Evolutionary conservation across 2,888 invertebrate genomes (phyloP).

Genomic region (Ennomos quercinarius): DNA sequence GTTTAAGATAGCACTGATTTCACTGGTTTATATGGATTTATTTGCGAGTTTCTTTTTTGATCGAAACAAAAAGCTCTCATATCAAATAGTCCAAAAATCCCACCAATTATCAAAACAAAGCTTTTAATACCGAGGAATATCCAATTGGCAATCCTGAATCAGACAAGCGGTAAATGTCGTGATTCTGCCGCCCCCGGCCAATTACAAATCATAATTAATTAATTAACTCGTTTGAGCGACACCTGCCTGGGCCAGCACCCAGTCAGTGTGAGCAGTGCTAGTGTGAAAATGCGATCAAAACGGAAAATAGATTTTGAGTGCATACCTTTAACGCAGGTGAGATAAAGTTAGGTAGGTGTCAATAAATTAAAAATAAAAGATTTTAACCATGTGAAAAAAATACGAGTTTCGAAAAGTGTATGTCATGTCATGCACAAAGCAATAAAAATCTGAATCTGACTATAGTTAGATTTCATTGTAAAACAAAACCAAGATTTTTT

Average conservation of each 20-base stretch:
- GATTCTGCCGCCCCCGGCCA: slow-evolving; percentile 44
- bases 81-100: too few species aligned
- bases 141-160: slow-evolving; percentile 36
- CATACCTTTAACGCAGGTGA: slow-evolving; percentile 74
- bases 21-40: too few species aligned
- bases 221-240: slow-evolving; percentile 40
- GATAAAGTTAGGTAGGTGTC: slow-evolving; percentile 10
- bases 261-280: slow-evolving; percentile 11
- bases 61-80: too few species aligned
- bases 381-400: too few species aligned
- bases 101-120: neutral
- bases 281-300: slow-evolving; percentile 51
- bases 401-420: too few species aligned
- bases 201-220: slow-evolving; percentile 48
- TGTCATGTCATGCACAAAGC: too few species aligned
- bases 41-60: too few species aligned
- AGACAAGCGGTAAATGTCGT: slow-evolving; percentile 49
- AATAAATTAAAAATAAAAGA: too few species aligned
- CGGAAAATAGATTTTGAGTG: slow-evolving; percentile 60
- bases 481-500: too few species aligned
- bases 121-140: neutral
- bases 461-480: too few species aligned
- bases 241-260: slow-evolving; percentile 28
- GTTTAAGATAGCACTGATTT: too few species aligned
- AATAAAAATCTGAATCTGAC: too few species aligned